phyloP scores from a whole-genome alignment of 1,140 invertebrate genomes.

The Tetranychus urticae region DNA sequence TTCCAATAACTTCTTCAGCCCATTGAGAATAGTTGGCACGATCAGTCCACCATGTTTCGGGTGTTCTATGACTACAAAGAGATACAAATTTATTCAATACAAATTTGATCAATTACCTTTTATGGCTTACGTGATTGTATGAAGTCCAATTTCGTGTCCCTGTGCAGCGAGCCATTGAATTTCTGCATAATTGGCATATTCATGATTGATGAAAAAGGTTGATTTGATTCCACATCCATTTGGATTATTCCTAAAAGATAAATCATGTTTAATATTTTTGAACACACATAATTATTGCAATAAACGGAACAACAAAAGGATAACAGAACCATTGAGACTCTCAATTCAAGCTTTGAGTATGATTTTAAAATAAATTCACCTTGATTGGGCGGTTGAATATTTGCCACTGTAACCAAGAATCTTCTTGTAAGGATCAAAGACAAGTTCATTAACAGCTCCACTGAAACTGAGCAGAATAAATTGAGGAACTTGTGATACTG shows the following conservation, averaged over 20 bases:
- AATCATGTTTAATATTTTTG: not conserved
- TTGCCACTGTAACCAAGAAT: slow-evolving; percentile 6
- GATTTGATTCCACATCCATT: slow-evolving; percentile 28
- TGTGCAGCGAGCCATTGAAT: slow-evolving; percentile 25
- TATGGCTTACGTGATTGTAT: slow-evolving; percentile 24
- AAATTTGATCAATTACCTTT: not conserved
- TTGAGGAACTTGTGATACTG: slow-evolving; percentile 13
- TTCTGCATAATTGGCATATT: slow-evolving; percentile 27
- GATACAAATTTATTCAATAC: not conserved
- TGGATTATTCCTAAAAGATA: slow-evolving; percentile 19
- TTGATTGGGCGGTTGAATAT: slow-evolving; percentile 1
- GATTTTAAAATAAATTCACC: not conserved
- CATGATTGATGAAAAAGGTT: slow-evolving; percentile 31
- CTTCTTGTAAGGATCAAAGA: slow-evolving; percentile 9
- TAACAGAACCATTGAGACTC: not conserved
- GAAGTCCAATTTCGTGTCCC: slow-evolving; percentile 28
- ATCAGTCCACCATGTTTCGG: slow-evolving; percentile 11
- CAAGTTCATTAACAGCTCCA: slow-evolving; percentile 14
- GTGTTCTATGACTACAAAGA: slow-evolving; percentile 5
- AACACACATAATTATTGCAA: not conserved
- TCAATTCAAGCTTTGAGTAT: not conserved
- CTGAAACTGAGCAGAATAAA: slow-evolving; percentile 14
- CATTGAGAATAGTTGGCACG: slow-evolving; percentile 8
- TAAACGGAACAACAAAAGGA: not conserved
- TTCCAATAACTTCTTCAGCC: slow-evolving; percentile 10